Base-by-base conservation (phyloP, 2,797 vertebrate genomes). In the Leptatherina wallacei region DNA sequence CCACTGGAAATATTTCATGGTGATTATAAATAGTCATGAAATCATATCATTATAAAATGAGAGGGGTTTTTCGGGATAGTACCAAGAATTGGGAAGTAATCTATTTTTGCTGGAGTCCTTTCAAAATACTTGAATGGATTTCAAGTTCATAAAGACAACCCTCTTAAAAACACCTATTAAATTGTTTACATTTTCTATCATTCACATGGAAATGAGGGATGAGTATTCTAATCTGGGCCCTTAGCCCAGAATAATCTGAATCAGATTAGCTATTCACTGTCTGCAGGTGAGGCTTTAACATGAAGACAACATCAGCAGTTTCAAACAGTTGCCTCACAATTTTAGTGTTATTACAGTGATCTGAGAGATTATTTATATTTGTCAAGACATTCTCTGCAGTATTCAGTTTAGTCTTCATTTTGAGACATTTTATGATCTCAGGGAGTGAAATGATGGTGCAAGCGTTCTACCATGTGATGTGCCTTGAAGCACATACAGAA, bases 401-500 rank as follows among this genome's bases (percentile, higher is more conserved):
- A 29, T 35, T 71, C 35, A 22, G 8, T 58, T 70, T 63, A 35
- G 7, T 30, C 6, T 22, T 57, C 12, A 40, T 40, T 54, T 64
- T 60, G 20, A 22, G 30, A 65, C 35, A 27, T 71, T 42, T 44
- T 51, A 33, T 27, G 47, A 56, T 33, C 38, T 67, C 13, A 56
- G 32, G 64, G 56, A 44, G 29, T 70, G 54, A 77, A 78, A 81
- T 51, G n/a, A 36, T 57, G 60, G 4, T 30, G n/a, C 59, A 47
- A 27, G 47, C 61, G 38, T 75, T 36, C 59, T 56, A 32, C 47
- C 12, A 18, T 13, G 22, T 27, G 32, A 14, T 32, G 2, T 57
- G 60, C 8, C 59, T 59, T 58, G 16, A 68, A 58, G 30, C 61
- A 51, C 27, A 65, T 35, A 62, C 78, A 51, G 36, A 87, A 69